Evolutionary conservation across 2,113 vertebrate species (phyloP).

Genomic region (Cyphomyrus plagiostoma): DNA sequence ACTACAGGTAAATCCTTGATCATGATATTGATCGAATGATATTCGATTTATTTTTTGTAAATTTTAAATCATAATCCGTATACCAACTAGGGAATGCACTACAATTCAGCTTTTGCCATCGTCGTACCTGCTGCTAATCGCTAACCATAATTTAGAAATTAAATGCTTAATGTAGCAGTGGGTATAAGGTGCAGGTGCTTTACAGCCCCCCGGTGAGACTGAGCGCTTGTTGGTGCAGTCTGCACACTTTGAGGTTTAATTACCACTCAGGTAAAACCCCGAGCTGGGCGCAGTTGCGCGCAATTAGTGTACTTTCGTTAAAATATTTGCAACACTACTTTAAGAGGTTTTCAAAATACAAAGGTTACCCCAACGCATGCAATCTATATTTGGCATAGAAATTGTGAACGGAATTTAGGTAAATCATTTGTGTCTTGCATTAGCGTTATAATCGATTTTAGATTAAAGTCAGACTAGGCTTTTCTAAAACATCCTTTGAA

Average conservation of each 20-base stretch:
- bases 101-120: background rate
- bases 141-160: no score
- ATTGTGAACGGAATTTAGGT: background rate
- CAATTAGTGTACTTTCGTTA: background rate
- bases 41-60: background rate
- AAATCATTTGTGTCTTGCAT: background rate
- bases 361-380: background rate
- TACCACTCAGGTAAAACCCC: background rate
- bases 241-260: background rate
- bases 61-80: background rate
- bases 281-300: background rate
- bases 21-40: no score
- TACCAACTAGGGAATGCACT: background rate
- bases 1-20: background rate
- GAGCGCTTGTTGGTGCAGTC: background rate
- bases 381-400: background rate
- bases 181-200: background rate
- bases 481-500: background rate
- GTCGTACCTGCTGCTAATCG: background rate
- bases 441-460: background rate
- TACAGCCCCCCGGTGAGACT: background rate
- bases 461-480: background rate
- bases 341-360: background rate
- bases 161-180: no score
- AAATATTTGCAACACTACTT: background rate